Base-by-base conservation (phyloP, 2,113 vertebrate genomes). In the Trogon surrucura region DNA sequence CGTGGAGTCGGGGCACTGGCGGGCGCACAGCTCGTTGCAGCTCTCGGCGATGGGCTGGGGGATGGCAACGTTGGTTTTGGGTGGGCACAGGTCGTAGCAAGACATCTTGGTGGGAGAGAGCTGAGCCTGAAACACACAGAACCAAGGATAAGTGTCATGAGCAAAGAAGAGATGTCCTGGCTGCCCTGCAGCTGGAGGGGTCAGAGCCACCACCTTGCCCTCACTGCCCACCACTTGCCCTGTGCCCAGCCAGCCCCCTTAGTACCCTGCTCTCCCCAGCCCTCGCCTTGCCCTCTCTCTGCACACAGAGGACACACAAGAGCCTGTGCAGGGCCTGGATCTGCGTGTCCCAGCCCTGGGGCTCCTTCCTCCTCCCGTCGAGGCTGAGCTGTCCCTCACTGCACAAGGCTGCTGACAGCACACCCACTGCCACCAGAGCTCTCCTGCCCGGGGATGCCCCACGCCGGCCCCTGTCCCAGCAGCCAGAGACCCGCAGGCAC, bases 11-110 rank as follows among this genome's bases (percentile, higher is more conserved):
- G 91, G 94, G n/a, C 96, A 96, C 88, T 95, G 96, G 0, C 70
- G 88, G 9, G 51, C 88, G 0, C 96, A 96, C 0, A 32, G 65
- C 82, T 96, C 93, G 0, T 96, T 96, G 13, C 96, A 94, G 88
- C 91, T 95, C 51, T 91, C 47, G 8, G 96, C 85, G 3, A 96
- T 9, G 44, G 96, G 96, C 79, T 96, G 96, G 0, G 93, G 96
- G 70, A 36, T 9, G 36, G 36, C 36, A 36, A 36, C 36, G 36
- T 36, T 36, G 36, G 36, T 36, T 36, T 36, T 36, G 36, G 36
- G 36, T 36, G 36, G 45, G 45, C 45, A 45, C 45, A 45, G 45
- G 45, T 45, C 45, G 45, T 45, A 45, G 45, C 45, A 45, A 16
- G 45, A 45, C 45, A 45, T 45, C 45, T 45, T 45, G 45, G 45